Evolutionary conservation across 2,113 vertebrate species (phyloP).

Genomic region (Atractosteus spatula): DNA sequence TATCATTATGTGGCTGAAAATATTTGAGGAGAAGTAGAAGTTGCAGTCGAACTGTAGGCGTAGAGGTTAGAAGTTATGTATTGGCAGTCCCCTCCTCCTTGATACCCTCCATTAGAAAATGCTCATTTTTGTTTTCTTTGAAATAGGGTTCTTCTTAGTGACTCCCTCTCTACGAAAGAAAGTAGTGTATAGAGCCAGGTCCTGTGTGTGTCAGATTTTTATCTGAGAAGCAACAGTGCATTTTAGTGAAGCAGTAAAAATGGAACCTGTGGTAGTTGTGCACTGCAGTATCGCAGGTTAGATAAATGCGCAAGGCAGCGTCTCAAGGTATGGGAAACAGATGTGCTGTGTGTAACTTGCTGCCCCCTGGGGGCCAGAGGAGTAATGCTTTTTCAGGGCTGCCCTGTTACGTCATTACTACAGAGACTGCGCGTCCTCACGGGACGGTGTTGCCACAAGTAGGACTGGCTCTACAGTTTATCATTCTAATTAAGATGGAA

Average conservation of each 20-base stretch:
- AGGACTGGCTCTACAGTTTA: not conserved
- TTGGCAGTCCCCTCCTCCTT: too few species aligned
- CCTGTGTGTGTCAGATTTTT: not conserved
- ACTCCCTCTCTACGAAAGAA: not conserved
- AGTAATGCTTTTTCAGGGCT: conserved; percentile 1
- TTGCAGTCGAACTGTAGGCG: too few species aligned
- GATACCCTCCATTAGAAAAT: too few species aligned
- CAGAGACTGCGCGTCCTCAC: too few species aligned
- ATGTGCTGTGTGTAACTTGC: conserved; percentile 21
- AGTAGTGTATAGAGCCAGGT: not conserved
- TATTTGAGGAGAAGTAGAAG: too few species aligned
- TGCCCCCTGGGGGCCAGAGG: conserved; percentile 30
- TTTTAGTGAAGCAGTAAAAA: not conserved
- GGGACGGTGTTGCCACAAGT: too few species aligned
- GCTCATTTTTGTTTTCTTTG: too few species aligned
- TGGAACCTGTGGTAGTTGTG: conserved; percentile 28
- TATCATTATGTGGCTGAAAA: too few species aligned
- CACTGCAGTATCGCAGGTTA: conserved; percentile 31
- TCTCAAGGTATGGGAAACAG: not conserved
- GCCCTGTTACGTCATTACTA: not conserved
- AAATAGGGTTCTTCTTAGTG: too few species aligned
- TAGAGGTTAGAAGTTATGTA: too few species aligned
- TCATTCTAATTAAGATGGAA: too few species aligned
- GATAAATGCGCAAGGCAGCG: conserved; percentile 6
- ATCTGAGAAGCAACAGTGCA: not conserved